A percentile compares a stretch with the other conserved stretches of the same genome.
Conservation (phyloP, 2,888 invertebrate genomes). For the Chaitophorus viminalis region DNA sequence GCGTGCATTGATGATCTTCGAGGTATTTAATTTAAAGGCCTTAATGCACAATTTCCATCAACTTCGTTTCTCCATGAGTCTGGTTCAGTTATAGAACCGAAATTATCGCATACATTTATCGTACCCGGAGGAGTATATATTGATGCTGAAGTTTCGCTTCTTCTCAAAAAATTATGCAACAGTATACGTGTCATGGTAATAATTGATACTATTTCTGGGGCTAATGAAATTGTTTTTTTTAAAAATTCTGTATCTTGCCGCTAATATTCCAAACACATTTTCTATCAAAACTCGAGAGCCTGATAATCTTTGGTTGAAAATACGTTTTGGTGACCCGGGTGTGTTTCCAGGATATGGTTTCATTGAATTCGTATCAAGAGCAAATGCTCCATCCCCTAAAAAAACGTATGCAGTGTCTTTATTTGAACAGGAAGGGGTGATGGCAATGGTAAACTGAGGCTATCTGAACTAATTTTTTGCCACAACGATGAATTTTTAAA, state of each 20-base stretch:
- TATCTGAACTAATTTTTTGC: conserved; percentile 30
- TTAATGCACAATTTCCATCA: conserved; percentile 15
- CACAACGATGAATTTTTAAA: conserved; percentile 53
- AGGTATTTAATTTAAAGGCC: conserved; percentile 15
- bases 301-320: conserved; percentile 63
- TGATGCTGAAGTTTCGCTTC: conserved; percentile 31
- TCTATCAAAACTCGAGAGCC: conserved; percentile 63
- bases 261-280: conserved; percentile 63
- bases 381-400: conserved; percentile 65
- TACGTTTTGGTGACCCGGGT: conserved; percentile 62
- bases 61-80: conserved; percentile 24
- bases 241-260: conserved; percentile 63
- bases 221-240: conserved; percentile 56
- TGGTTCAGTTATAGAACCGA: conserved; percentile 12
- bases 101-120: conserved; percentile 9
- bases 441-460: conserved; percentile 13
- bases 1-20: conserved; percentile 9
- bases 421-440: not conserved
- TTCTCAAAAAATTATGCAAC: conserved; percentile 63
- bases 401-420: conserved; percentile 62
- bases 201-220: conserved; percentile 40
- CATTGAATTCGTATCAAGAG: conserved; percentile 63
- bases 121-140: conserved; percentile 50
- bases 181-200: conserved; percentile 42
- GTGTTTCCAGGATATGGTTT: conserved; percentile 62